These are phyloP conservation scores for Propithecus perrieri DNA, from an alignment of 2,797 vertebrate species.

Conservation along the genomic window DNA sequence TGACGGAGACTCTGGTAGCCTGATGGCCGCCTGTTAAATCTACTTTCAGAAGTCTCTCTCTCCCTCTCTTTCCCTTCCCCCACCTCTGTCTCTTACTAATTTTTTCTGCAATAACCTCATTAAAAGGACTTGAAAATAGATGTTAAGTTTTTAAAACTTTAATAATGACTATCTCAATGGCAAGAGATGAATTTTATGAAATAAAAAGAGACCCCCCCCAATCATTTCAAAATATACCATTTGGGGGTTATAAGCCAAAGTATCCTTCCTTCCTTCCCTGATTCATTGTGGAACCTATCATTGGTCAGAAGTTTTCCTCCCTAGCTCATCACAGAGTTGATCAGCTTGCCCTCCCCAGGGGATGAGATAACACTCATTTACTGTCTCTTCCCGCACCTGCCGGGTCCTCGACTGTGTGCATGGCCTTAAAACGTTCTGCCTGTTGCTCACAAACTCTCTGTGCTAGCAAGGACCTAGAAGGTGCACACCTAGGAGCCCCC, in stretches of 20 bases:
- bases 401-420: fast-evolving
- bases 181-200: neutral
- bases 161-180: neutral
- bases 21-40: neutral
- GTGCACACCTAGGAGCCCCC: fast-evolving
- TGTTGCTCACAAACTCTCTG: fast-evolving
- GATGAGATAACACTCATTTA: fast-evolving
- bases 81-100: neutral
- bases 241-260: neutral
- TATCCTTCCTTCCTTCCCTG: neutral
- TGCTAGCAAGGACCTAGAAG: fast-evolving
- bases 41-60: neutral
- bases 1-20: neutral
- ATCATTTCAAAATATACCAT: neutral
- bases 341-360: neutral
- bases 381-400: fast-evolving
- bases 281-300: fast-evolving
- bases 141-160: neutral
- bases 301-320: neutral
- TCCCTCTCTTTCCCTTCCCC: neutral
- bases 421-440: too few species aligned
- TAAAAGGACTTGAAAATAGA: neutral
- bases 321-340: fast-evolving
- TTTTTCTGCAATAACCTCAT: neutral
- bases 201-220: neutral